Conservation (phyloP, 2,113 vertebrate species). For the Neotoma lepida region DNA sequence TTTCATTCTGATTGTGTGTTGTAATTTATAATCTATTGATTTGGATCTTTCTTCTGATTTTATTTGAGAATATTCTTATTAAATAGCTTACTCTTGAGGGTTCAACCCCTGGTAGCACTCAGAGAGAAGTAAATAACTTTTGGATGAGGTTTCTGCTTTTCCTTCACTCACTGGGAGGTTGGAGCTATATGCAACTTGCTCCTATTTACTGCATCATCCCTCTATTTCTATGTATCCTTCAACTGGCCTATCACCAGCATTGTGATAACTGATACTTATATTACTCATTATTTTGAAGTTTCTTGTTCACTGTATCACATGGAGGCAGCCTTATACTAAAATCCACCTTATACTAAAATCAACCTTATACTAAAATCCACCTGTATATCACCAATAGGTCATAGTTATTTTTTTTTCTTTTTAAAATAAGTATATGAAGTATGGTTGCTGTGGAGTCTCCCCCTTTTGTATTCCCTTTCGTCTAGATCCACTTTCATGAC, state of each 20-base stretch:
- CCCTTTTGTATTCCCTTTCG: no score
- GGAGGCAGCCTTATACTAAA: no score
- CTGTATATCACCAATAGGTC: neutral
- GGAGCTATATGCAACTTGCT: neutral
- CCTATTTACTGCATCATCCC: neutral
- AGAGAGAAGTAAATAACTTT: neutral
- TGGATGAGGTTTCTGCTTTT: neutral
- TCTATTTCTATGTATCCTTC: neutral
- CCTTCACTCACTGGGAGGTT: neutral
- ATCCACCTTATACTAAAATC: no score
- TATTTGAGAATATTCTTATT: neutral
- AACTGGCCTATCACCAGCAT: neutral
- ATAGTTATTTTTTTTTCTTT: conserved; percentile 6
- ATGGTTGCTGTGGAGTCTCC: neutral
- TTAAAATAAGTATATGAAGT: neutral
- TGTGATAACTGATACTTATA: neutral
- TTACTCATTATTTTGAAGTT: neutral
- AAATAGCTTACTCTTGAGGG: neutral
- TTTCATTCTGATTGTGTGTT: neutral
- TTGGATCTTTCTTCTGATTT: neutral
- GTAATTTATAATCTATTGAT: neutral
- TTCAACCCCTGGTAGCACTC: neutral
- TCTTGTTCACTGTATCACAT: neutral
- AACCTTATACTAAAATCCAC: neutral
- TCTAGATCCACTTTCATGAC: neutral